Base-by-base conservation (phyloP, 2,888 invertebrate species). In the Leptopilina drosophilae region DNA sequence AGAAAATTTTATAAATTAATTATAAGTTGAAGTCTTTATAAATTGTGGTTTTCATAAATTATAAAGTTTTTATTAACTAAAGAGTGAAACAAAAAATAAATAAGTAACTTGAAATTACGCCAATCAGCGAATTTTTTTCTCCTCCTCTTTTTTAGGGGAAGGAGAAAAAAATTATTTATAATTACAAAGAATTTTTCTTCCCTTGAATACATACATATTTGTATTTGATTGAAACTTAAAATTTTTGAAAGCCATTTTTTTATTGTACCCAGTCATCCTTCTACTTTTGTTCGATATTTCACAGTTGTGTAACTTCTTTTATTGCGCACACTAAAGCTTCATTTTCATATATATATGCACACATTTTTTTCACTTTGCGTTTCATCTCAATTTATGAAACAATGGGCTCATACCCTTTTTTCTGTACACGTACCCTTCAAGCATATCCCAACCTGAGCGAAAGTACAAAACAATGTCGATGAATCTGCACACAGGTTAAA, bases 271-370 rank as follows among this genome's bases (percentile, higher is more conserved):
- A 73, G 56, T 73, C 53, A 73, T 73, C 40, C 73, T 42, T 73
- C 56, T 9, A 73, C 73, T 73, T 73, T 73, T 73, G 73, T 73
- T 73, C 40, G 73, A 56, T 73, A 73, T 73, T 73, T 73, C 73
- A 73, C 73, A 73, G 73, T 73, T 73, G 73, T 73, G 73, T 73
- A 73, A 73, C 73, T 73, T 73, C 73, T 73, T 56, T 73, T 56
- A 73, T 73, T 73, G 73, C 56, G 56, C 73, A 73, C 56, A 26
- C 56, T 73, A 73, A 49, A 73, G 73, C 73, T 40, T 56, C 56
- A 73, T 69, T 56, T 42, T 7, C 7, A 42, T 42, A 42, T 5
- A 42, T 33, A 33, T 33, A 33, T 2, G 33, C 33, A 0, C 5
- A 33, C 33, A 33, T 42, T 49, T 73, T 73, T 73, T 69, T 56